A percentile compares a stretch with the other conserved stretches of the same genome.
These are phyloP conservation scores for Callosobruchus maculatus DNA, from an alignment of 2,888 invertebrate species.

Conservation along the genomic window DNA sequence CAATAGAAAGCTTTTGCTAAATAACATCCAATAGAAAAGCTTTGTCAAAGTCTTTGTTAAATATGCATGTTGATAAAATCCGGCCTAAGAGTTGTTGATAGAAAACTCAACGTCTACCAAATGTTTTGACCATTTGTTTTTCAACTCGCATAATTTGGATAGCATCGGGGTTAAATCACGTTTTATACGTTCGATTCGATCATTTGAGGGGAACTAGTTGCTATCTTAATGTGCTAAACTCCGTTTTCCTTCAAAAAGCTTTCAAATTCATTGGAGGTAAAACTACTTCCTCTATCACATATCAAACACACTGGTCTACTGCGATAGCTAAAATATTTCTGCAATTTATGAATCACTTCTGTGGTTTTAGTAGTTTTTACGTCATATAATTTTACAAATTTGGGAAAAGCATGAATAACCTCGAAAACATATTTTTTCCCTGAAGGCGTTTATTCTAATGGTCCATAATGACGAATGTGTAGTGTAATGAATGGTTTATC, in stretches of 20 bases:
- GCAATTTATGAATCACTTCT: conserved; percentile 21
- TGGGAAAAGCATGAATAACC: conserved; percentile 31
- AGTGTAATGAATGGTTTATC: conserved; percentile 26
- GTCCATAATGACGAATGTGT: conserved; percentile 32
- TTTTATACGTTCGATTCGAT: conserved; percentile 19
- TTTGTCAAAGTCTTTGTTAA: too few relatives aligned
- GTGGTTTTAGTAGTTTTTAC: conserved; percentile 15
- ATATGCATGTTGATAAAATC: too few relatives aligned
- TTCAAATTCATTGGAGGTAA: conserved; percentile 24
- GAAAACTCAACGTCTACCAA: conserved; percentile 13
- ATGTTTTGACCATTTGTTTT: conserved; percentile 21
- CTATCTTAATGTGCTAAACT: conserved; percentile 26
- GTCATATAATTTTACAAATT: conserved; percentile 28
- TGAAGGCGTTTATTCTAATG: conserved; percentile 19
- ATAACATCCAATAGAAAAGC: too few relatives aligned
- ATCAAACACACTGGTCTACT: conserved; percentile 24
- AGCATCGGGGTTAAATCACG: conserved; percentile 21
- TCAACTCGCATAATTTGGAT: conserved; percentile 19
- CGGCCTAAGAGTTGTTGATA: conserved; percentile 10
- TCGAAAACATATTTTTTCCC: conserved; percentile 28
- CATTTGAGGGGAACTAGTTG: conserved; percentile 15
- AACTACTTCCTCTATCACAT: conserved; percentile 25
- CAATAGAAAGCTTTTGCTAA: too few relatives aligned
- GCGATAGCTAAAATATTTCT: conserved; percentile 23
- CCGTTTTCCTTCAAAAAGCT: conserved; percentile 18